A percentile compares a stretch with the other conserved stretches of the same genome.
Conservation (phyloP, 2,797 vertebrate species). For the Myotis planiceps region DNA sequence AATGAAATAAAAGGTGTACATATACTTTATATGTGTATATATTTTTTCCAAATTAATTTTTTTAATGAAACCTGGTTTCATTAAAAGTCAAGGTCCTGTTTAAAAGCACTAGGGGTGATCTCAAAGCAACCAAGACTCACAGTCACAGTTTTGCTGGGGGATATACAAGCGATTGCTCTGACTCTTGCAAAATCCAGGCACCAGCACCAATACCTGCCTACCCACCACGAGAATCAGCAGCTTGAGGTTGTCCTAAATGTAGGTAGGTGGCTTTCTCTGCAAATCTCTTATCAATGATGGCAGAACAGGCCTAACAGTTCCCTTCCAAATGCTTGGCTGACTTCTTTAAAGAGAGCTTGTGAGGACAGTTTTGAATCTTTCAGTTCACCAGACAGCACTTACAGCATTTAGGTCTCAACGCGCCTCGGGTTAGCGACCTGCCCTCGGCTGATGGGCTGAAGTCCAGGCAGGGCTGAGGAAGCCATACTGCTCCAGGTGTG, state of each 20-base stretch:
- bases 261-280: neutral
- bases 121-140: neutral
- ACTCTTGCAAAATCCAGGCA: neutral
- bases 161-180: neutral
- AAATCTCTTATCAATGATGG: neutral
- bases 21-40: neutral
- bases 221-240: neutral
- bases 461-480: neutral
- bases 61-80: neutral
- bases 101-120: neutral
- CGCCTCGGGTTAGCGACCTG: neutral
- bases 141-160: neutral
- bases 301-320: neutral
- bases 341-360: neutral
- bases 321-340: neutral
- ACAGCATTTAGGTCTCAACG: neutral
- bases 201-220: neutral
- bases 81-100: neutral
- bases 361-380: neutral
- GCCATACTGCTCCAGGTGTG: rapidly evolving
- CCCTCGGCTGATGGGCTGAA: neutral
- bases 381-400: neutral
- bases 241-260: neutral
- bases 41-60: neutral
- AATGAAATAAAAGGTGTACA: neutral